A percentile compares a stretch with the other conserved stretches of the same genome.
Conservation (phyloP, 2,797 vertebrate genomes). For the Crossoptilon crossoptilon region DNA sequence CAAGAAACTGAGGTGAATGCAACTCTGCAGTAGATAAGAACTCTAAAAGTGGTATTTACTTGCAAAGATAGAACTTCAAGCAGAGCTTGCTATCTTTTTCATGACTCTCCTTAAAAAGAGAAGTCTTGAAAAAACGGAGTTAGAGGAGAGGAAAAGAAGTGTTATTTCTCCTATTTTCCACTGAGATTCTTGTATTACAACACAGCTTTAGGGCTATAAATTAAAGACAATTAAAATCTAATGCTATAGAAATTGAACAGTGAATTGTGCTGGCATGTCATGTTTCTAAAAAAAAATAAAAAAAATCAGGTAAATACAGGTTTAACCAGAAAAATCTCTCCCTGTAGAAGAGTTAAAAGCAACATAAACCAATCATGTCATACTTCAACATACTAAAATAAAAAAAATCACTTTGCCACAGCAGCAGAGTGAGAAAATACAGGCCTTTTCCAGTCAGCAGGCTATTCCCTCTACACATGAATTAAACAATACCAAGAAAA, state of each 20-base stretch:
- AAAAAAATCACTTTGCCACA: neutral
- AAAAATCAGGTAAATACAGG: neutral
- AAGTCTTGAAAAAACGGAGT: fast-evolving
- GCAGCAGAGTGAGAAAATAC: neutral
- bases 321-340: neutral
- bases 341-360: neutral
- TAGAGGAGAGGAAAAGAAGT: neutral
- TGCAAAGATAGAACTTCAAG: neutral
- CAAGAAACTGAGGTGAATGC: neutral
- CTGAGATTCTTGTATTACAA: neutral
- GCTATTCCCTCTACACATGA: neutral
- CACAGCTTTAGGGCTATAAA: neutral
- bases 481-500: neutral
- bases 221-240: neutral
- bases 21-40: neutral
- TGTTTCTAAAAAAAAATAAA: fast-evolving
- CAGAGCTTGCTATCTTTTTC: neutral
- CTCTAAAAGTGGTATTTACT: neutral
- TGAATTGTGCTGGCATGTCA: neutral
- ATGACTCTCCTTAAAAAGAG: neutral
- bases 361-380: neutral
- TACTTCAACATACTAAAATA: neutral
- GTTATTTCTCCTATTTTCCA: neutral
- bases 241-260: neutral
- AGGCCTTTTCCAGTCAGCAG: neutral